Evolutionary conservation across 2,797 vertebrate species (phyloP).

Genomic region (Sebastes hubbsi): DNA sequence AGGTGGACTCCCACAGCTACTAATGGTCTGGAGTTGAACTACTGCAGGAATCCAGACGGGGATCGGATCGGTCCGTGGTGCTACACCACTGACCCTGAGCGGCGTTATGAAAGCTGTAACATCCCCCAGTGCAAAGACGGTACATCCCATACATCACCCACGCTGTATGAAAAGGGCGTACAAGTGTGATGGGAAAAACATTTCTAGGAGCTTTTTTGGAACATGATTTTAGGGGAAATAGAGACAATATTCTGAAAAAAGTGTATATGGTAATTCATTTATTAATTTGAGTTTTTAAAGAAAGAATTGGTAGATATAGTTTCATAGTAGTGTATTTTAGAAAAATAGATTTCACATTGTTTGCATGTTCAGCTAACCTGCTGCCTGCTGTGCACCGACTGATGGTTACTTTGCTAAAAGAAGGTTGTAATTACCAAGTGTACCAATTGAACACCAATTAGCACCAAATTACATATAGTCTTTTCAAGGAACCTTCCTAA

Average conservation of each 20-base stretch:
- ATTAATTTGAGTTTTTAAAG: not conserved
- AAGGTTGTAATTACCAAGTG: conserved; percentile 17
- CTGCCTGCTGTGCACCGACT: not conserved
- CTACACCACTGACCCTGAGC: conserved; percentile 87
- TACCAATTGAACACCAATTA: not conserved
- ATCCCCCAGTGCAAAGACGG: conserved; percentile 93
- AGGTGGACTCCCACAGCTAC: conserved; percentile 87
- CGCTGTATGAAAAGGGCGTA: not conserved
- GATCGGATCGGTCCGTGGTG: conserved; percentile 93
- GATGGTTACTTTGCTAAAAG: conserved; percentile 9
- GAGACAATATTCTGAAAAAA: not conserved
- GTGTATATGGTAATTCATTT: not conserved
- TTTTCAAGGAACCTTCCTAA: not conserved
- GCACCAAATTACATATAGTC: not conserved
- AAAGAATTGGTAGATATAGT: not conserved
- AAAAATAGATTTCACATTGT: not conserved
- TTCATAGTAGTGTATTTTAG: not conserved
- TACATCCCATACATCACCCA: conserved; percentile 45
- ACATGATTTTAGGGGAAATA: not conserved
- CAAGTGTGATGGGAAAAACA: not conserved
- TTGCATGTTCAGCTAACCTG: not conserved
- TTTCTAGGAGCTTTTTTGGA: not conserved
- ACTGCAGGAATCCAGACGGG: conserved; percentile 92
- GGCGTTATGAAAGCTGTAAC: conserved; percentile 90
- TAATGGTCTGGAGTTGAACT: conserved; percentile 94